Conservation (phyloP, 30 jellyfish, hydroid and myxozoan species). For the Cassiopea andromeda region DNA sequence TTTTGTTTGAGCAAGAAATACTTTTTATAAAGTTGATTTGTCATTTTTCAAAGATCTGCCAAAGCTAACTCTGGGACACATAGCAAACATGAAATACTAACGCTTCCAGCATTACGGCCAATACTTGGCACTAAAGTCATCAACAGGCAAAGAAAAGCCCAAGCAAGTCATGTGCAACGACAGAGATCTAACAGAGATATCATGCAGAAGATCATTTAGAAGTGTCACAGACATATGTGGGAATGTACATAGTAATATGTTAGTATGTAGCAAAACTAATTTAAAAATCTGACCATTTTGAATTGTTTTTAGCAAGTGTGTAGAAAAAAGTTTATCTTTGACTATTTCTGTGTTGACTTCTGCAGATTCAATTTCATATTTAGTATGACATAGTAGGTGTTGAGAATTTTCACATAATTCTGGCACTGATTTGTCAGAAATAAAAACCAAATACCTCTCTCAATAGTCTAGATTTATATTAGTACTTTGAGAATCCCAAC, state of each 20-base stretch:
- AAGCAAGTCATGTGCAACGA: conserved; percentile 62
- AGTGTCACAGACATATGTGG: neutral
- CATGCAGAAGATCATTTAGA: conserved; percentile 32
- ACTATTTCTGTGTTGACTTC: neutral
- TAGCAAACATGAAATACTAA: conserved; percentile 47
- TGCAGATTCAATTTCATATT: neutral
- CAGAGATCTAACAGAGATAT: conserved; percentile 63
- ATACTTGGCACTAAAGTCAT: conserved; percentile 43
- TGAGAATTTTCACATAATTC: no score
- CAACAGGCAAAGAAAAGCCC: conserved; percentile 70
- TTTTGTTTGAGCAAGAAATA: neutral
- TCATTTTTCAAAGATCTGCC: conserved; percentile 36
- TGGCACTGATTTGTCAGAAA: no score
- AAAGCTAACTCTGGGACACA: conserved; percentile 24
- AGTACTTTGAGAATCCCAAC: no score
- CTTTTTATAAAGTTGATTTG: neutral
- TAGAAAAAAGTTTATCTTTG: neutral
- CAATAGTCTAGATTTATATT: no score
- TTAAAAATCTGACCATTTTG: neutral
- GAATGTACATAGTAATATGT: neutral
- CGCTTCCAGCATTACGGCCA: conserved; percentile 65
- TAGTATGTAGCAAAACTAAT: neutral
- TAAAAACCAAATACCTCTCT: no score
- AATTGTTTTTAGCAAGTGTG: neutral
- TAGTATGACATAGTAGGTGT: no score